Evolutionary conservation across 2,113 vertebrate species (phyloP), one percentile per base, ranked within the genome.

Genomic region (Cyanistes caeruleus): DNA sequence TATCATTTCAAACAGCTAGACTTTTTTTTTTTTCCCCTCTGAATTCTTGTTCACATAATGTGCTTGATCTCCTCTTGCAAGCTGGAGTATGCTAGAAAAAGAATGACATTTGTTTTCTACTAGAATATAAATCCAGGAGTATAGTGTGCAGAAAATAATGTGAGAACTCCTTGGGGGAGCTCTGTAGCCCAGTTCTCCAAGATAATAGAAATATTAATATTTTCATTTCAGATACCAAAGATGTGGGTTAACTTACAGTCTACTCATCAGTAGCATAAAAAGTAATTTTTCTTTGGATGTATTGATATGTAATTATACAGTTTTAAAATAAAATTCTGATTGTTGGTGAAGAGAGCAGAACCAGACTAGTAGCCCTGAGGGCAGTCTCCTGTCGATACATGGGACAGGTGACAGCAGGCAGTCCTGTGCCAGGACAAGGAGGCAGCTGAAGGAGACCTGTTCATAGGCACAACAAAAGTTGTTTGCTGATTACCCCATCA

Each of bases 111-210:
- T 81, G 19, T 76, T 89, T 96, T 67, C 69, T 81, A 52, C 8
- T 93, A 65, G 64, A 70, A 59, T 90, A 18, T 77, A 85, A 87
- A 72, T 27, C 31, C 30, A 35, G 7, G 89, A 80, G 48, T 49
- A 87, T 22, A 67, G 27, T n/a, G 44, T 74, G 58, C 51, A 87
- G 67, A 90, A 91, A 80, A 92, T 84, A 85, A 74, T 80, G 56
- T 77, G 85, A 80, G 65, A 93, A 63, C 55, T 92, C 86, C 63
- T 83, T 0, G 0, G 67, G 76, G 63, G 53, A 91, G 33, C 53
- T 94, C 48, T 80, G 51, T 89, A 87, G 33, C 16, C 35, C 87
- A 20, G 11, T 91, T 91, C 74, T 95, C 39, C 86, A 92, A 95
- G 27, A 35, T 63, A 86, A 87, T 33, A 91, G 56, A 89, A 84